A percentile compares a stretch with the other conserved stretches of the same genome.
phyloP scores from a whole-genome alignment of 2,888 invertebrate species.

The Cactoblastis cactorum region DNA sequence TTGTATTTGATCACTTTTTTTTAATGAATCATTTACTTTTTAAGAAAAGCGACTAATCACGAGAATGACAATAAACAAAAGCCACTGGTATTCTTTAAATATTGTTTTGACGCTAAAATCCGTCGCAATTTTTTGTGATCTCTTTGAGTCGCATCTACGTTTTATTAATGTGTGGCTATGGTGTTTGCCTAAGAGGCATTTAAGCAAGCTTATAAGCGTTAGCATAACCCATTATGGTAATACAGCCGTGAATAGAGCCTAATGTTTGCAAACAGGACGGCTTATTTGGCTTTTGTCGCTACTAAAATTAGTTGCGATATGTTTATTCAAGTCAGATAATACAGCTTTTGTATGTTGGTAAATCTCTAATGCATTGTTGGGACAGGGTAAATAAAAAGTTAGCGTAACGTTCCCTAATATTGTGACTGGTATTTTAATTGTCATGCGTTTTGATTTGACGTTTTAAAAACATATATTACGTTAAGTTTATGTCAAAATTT shows the following conservation, averaged over 20 bases:
- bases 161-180: constrained; percentile 8
- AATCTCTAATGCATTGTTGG: background rate
- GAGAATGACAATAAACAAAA: too few species aligned
- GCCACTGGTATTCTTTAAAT: too few species aligned
- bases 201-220: constrained; percentile 41
- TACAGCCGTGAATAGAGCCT: constrained; percentile 20
- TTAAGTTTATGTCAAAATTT: too few species aligned
- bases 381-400: background rate
- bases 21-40: too few species aligned
- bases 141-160: background rate
- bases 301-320: constrained; percentile 14
- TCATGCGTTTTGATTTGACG: too few species aligned
- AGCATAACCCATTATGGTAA: constrained; percentile 25
- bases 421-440: too few species aligned
- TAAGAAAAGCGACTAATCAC: too few species aligned
- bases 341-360: background rate
- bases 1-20: too few species aligned
- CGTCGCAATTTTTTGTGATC: too few species aligned
- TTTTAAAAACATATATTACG: too few species aligned
- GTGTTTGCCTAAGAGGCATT: constrained; percentile 48
- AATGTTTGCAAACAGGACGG: constrained; percentile 20
- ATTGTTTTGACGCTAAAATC: too few species aligned
- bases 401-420: background rate
- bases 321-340: constrained; percentile 3
- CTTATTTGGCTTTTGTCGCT: constrained; percentile 14